Conservation (phyloP, 2,797 vertebrate species). For the Liparis tanakae region DNA sequence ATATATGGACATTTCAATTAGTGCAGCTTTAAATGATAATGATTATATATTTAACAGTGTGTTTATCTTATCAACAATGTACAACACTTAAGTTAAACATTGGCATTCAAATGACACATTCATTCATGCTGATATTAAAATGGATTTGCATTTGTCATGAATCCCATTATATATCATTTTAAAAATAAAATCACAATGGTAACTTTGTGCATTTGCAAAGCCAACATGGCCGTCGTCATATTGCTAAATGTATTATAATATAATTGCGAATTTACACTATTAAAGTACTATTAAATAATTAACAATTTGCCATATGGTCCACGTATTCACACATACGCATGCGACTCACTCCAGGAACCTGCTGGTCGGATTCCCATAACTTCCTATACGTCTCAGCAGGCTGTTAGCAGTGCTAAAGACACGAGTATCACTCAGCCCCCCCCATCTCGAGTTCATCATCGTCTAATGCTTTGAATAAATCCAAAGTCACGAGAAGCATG, state of each 20-base stretch:
- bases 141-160: background rate
- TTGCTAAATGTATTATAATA: background rate
- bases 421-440: constrained; percentile 49
- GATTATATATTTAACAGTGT: background rate
- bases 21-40: background rate
- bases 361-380: constrained; percentile 39
- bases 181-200: background rate
- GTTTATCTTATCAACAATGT: background rate
- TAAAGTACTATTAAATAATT: constrained; percentile 14
- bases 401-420: constrained; percentile 67
- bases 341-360: constrained; percentile 34
- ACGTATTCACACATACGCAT: constrained; percentile 26
- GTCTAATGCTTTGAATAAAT: constrained; percentile 66
- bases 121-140: background rate
- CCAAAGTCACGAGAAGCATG: constrained; percentile 52
- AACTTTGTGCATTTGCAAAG: background rate
- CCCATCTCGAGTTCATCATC: constrained; percentile 66
- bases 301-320: constrained; percentile 29
- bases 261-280: constrained; percentile 7
- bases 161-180: background rate
- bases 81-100: background rate
- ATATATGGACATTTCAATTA: background rate
- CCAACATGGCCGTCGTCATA: background rate
- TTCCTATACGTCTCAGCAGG: constrained; percentile 56
- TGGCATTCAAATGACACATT: background rate